phyloP scores from a whole-genome alignment of 2,888 invertebrate species.

The Meiosimyza decipiens region DNA sequence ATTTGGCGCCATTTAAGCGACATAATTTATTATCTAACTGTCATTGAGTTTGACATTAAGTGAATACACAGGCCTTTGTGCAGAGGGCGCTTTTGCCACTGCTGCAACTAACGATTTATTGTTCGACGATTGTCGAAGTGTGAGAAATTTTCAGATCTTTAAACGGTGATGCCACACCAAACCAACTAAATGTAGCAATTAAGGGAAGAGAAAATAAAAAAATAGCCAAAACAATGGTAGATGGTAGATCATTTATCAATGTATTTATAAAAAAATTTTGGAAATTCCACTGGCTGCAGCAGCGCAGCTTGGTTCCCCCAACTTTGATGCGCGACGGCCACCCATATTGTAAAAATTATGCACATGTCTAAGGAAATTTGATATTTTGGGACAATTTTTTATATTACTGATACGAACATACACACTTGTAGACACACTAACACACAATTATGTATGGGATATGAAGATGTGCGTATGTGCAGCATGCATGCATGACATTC shows the following conservation, averaged over 20 bases:
- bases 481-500: constrained; percentile 23
- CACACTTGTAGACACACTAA: neutral
- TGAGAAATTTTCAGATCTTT: constrained; percentile 59
- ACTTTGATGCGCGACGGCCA: constrained; percentile 27
- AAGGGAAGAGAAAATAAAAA: constrained; percentile 11
- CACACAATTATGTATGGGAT: neutral
- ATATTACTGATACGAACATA: neutral
- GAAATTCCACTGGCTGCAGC: constrained; percentile 5
- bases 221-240: neutral
- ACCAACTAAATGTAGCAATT: constrained; percentile 17
- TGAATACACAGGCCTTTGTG: constrained; percentile 8
- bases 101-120: constrained; percentile 44
- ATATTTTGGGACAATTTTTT: constrained; percentile 15
- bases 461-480: neutral
- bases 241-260: constrained; percentile 44
- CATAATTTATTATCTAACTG: constrained; percentile 66
- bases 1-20: constrained; percentile 62
- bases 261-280: constrained; percentile 23
- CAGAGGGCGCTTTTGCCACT: constrained; percentile 7
- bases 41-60: constrained; percentile 57
- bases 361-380: constrained; percentile 31
- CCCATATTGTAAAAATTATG: constrained; percentile 27
- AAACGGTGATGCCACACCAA: constrained; percentile 16
- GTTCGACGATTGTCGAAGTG: constrained; percentile 58
- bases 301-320: neutral